Conservation (phyloP, 2,797 vertebrate genomes). For the Peromyscus aztecus region DNA sequence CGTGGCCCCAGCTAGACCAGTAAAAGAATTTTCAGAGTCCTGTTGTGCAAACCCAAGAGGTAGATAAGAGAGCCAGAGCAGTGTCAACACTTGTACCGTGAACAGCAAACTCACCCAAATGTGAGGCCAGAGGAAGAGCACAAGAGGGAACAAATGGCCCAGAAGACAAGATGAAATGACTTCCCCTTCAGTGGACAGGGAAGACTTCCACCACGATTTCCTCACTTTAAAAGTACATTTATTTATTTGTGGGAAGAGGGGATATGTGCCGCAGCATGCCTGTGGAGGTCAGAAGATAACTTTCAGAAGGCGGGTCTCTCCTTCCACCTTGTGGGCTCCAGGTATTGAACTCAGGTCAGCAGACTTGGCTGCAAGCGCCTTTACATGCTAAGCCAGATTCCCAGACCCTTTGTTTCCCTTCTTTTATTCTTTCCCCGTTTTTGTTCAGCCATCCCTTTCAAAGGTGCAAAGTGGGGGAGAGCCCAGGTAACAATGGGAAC, state of each 20-base stretch:
- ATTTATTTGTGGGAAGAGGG: background rate
- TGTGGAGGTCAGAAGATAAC: background rate
- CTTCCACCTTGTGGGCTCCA: background rate
- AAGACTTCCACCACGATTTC: background rate
- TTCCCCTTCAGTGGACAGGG: background rate
- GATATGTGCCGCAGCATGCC: no score
- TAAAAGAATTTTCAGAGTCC: background rate
- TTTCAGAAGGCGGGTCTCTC: background rate
- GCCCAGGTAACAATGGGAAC: fast-evolving
- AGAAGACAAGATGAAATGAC: background rate
- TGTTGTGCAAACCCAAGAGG: background rate
- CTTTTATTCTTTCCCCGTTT: background rate
- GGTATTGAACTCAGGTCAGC: background rate
- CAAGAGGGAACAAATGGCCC: background rate
- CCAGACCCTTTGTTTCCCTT: background rate
- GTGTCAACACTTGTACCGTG: fast-evolving
- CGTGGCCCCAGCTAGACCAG: background rate
- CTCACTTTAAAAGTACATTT: background rate
- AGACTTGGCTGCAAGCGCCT: background rate
- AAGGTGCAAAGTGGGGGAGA: no score
- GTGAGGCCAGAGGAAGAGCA: no score
- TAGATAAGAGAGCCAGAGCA: background rate
- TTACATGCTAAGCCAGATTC: background rate
- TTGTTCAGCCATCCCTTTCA: background rate
- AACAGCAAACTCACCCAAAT: background rate